phyloP scores from a whole-genome alignment of 1,140 invertebrate genomes.

The Eumaeus atala region DNA sequence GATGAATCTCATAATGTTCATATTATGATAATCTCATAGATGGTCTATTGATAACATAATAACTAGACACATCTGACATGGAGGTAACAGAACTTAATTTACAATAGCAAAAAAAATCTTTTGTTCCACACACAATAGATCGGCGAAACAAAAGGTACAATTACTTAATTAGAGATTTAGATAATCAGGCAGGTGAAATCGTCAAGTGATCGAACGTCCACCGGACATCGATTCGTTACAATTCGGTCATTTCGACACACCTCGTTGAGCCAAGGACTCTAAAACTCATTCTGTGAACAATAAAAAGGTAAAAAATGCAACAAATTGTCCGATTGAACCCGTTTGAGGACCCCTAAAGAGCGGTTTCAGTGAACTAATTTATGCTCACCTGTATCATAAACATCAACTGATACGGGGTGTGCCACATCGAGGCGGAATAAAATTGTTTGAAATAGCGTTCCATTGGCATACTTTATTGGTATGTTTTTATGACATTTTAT shows the following conservation, averaged over 20 bases:
- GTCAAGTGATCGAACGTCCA: slow-evolving; percentile 37
- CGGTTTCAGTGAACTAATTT: slow-evolving; percentile 66
- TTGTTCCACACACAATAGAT: slow-evolving; percentile 1
- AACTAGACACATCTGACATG: neutral
- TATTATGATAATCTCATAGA: no score
- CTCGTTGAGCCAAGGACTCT: slow-evolving; percentile 71
- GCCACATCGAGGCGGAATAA: slow-evolving; percentile 27
- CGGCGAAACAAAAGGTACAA: slow-evolving; percentile 40
- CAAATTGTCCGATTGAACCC: slow-evolving; percentile 65
- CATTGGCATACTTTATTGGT: slow-evolving; percentile 1
- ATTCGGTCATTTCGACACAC: slow-evolving; percentile 69
- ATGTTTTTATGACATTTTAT: no score
- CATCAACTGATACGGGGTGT: slow-evolving; percentile 55
- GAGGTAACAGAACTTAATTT: neutral
- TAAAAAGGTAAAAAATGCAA: slow-evolving; percentile 57
- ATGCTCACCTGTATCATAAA: slow-evolving; percentile 64
- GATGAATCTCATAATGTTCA: no score
- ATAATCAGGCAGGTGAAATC: slow-evolving; percentile 56
- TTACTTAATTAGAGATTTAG: slow-evolving; percentile 60
- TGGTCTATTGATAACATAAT: neutral
- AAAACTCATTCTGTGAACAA: slow-evolving; percentile 56
- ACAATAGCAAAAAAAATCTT: neutral
- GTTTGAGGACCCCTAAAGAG: slow-evolving; percentile 67
- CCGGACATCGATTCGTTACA: slow-evolving; percentile 69
- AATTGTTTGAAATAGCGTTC: neutral